Evolutionary conservation across 2,797 vertebrate species (phyloP).

Genomic region (Darevskia nairensis): DNA sequence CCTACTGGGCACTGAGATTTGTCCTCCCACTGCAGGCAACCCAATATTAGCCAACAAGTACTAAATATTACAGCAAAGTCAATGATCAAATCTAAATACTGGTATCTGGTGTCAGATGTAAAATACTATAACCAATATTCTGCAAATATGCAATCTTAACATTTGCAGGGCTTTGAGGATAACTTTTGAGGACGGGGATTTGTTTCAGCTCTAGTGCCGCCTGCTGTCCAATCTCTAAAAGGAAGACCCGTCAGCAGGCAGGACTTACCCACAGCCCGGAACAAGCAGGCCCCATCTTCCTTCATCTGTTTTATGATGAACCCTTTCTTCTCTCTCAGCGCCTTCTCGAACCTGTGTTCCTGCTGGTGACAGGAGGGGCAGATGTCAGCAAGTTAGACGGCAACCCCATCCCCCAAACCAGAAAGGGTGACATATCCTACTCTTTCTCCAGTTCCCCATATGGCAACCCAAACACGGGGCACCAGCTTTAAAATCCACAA

Average conservation of each 20-base stretch:
- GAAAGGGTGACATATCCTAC: constrained; percentile 8
- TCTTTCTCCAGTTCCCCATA: neutral
- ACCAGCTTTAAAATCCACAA: neutral
- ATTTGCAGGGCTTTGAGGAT: neutral
- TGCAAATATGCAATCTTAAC: neutral
- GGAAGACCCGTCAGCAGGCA: constrained; percentile 38
- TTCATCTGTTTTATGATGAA: constrained; percentile 97
- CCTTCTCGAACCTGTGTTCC: constrained; percentile 94
- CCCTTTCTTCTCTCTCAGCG: constrained; percentile 91
- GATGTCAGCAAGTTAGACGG: constrained; percentile 58
- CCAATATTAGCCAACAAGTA: neutral
- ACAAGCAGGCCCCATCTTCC: constrained; percentile 93
- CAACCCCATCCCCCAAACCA: constrained; percentile 31
- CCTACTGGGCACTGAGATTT: neutral
- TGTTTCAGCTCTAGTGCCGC: neutral
- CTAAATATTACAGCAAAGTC: neutral
- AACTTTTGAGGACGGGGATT: neutral
- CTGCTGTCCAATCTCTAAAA: constrained; percentile 26
- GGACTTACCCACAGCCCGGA: constrained; percentile 90
- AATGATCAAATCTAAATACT: neutral
- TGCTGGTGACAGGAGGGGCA: constrained; percentile 79
- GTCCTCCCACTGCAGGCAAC: neutral
- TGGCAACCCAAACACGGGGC: neutral
- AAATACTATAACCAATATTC: neutral
- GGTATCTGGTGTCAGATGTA: neutral